Conservation (phyloP, 2,888 invertebrate species). For the Anarsia innoxiella region DNA sequence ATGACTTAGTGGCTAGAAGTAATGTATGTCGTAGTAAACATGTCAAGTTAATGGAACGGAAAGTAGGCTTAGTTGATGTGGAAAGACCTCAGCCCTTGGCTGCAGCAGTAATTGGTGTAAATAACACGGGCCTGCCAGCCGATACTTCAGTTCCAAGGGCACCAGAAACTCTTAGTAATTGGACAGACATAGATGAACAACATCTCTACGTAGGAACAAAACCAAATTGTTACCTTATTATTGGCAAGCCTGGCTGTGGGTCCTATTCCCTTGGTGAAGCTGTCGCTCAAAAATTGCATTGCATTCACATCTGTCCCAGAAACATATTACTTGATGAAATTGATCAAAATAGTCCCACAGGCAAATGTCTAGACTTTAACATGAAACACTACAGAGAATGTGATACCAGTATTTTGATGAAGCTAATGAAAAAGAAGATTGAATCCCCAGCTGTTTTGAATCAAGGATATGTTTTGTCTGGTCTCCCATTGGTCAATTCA, state of each 20-base stretch:
- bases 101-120: constrained; percentile 46
- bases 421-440: constrained; percentile 69
- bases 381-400: constrained; percentile 69
- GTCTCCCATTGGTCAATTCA: constrained; percentile 77
- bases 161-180: constrained; percentile 37
- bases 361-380: constrained; percentile 75
- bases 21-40: neutral
- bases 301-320: constrained; percentile 75
- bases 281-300: constrained; percentile 72
- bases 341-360: constrained; percentile 66
- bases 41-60: constrained; percentile 1
- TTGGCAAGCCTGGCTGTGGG: constrained; percentile 76
- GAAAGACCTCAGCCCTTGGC: constrained; percentile 32
- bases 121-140: constrained; percentile 47
- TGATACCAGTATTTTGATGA: constrained; percentile 62
- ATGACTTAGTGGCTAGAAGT: constrained; percentile 12
- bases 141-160: constrained; percentile 15
- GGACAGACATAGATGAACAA: constrained; percentile 71
- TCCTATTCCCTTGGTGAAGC: constrained; percentile 69
- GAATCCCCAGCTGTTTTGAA: constrained; percentile 67
- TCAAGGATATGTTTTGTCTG: constrained; percentile 79
- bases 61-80: neutral
- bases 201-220: constrained; percentile 57
- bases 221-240: constrained; percentile 75
- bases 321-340: constrained; percentile 75